Conservation (phyloP, 2,113 vertebrate species). For the Podiceps cristatus region DNA sequence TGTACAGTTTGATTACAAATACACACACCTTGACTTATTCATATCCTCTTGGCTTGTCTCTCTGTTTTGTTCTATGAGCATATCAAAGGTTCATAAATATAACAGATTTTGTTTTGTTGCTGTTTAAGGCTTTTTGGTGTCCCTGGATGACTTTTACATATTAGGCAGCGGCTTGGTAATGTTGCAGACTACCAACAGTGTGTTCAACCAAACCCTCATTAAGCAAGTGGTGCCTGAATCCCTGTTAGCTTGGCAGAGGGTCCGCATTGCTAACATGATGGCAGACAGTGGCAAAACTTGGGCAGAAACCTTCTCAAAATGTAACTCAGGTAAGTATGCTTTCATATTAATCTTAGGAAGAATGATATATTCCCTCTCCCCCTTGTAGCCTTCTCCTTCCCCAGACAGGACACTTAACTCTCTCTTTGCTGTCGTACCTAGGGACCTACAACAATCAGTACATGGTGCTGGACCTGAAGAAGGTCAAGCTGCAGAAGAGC, state of each 20-base stretch:
- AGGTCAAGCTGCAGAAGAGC: conserved; percentile 78
- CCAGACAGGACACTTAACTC: neutral
- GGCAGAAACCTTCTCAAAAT: conserved; percentile 84
- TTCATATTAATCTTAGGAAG: neutral
- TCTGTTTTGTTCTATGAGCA: neutral
- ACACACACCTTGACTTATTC: neutral
- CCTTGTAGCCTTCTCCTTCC: neutral
- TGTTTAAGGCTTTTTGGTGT: conserved; percentile 86
- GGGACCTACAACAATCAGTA: conserved; percentile 96
- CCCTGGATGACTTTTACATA: conserved; percentile 94
- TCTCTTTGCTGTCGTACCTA: conserved; percentile 29
- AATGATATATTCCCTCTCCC: neutral
- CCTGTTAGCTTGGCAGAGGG: conserved; percentile 91
- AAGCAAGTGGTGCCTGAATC: conserved; percentile 78
- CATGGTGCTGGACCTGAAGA: conserved; percentile 91
- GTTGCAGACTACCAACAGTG: conserved; percentile 90
- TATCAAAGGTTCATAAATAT: neutral
- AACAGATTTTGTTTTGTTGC: neutral
- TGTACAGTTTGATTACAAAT: neutral
- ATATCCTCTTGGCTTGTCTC: neutral
- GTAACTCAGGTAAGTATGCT: conserved; percentile 86
- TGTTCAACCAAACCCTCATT: conserved; percentile 85
- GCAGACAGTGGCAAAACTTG: conserved; percentile 83
- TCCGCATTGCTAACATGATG: conserved; percentile 89
- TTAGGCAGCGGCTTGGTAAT: conserved; percentile 88